These are phyloP conservation scores for Scalopus aquaticus DNA, from an alignment of 2,113 vertebrate genomes.

Conservation along the genomic window DNA sequence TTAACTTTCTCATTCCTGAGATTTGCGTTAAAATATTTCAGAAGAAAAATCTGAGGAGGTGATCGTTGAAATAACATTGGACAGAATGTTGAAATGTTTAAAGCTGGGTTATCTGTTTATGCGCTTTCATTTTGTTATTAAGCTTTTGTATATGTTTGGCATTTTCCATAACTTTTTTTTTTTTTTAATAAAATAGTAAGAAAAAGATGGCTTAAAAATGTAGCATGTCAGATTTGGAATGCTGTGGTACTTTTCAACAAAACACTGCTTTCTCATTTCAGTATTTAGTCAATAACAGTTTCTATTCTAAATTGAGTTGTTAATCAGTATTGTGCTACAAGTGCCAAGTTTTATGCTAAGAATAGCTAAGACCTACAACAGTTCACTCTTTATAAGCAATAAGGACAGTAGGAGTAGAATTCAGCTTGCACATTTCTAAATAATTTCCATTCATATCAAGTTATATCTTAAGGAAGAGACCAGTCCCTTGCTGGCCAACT, in stretches of 20 bases:
- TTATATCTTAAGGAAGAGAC: neutral
- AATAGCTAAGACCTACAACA: slow-evolving; percentile 52
- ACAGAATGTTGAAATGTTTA: neutral
- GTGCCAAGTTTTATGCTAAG: slow-evolving; percentile 59
- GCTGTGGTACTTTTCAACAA: slow-evolving; percentile 27
- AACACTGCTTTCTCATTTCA: slow-evolving; percentile 37
- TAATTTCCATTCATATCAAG: slow-evolving; percentile 33
- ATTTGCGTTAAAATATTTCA: slow-evolving; percentile 38
- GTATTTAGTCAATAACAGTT: slow-evolving; percentile 14
- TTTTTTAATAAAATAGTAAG: neutral
- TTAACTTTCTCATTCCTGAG: neutral
- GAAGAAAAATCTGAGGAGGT: neutral
- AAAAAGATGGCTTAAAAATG: neutral
- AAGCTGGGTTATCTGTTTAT: neutral
- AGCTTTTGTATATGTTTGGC: slow-evolving; percentile 10
- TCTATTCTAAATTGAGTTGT: slow-evolving; percentile 25
- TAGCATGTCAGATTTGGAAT: slow-evolving; percentile 33
- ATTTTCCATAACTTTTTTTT: neutral
- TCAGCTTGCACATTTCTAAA: slow-evolving; percentile 10
- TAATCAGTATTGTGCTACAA: neutral
- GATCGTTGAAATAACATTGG: slow-evolving; percentile 10
- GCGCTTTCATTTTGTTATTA: neutral
- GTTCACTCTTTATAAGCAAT: slow-evolving; percentile 25
- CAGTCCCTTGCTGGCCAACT: neutral
- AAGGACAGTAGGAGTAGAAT: neutral